phyloP scores from a whole-genome alignment of 2,113 vertebrate genomes.

The Tautogolabrus adspersus region DNA sequence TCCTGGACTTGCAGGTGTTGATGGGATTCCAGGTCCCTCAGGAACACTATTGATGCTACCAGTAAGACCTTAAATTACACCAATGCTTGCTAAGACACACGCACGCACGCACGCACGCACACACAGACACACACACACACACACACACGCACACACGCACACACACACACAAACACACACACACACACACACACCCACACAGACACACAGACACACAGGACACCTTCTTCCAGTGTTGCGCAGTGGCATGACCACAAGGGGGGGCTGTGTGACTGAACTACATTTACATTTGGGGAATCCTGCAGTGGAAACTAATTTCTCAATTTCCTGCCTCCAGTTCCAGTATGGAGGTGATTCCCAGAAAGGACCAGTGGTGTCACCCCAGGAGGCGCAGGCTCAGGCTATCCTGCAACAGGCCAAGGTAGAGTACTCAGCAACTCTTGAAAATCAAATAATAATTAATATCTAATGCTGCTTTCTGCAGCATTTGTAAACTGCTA shows the following conservation, averaged over 20 bases:
- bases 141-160: background rate
- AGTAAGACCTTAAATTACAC: slow-evolving; percentile 79
- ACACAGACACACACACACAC: background rate
- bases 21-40: slow-evolving; percentile 88
- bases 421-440: slow-evolving; percentile 71
- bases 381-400: slow-evolving; percentile 92
- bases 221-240: slow-evolving; percentile 15
- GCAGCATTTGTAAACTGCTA: background rate
- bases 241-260: slow-evolving; percentile 76
- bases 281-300: slow-evolving; percentile 52
- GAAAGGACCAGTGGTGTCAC: slow-evolving; percentile 88
- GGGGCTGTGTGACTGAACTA: slow-evolving; percentile 78
- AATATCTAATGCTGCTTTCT: background rate
- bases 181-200: background rate
- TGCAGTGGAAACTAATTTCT: slow-evolving; percentile 36
- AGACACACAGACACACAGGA: background rate
- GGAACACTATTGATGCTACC: slow-evolving; percentile 93
- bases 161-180: background rate
- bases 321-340: slow-evolving; percentile 81
- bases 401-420: slow-evolving; percentile 90
- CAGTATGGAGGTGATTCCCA: slow-evolving; percentile 85
- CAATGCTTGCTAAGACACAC: background rate
- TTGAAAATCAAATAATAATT: background rate
- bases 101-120: background rate
- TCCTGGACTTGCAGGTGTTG: slow-evolving; percentile 87